phyloP scores from a whole-genome alignment of 1,140 invertebrate species.

The Branchinecta lindahli region DNA sequence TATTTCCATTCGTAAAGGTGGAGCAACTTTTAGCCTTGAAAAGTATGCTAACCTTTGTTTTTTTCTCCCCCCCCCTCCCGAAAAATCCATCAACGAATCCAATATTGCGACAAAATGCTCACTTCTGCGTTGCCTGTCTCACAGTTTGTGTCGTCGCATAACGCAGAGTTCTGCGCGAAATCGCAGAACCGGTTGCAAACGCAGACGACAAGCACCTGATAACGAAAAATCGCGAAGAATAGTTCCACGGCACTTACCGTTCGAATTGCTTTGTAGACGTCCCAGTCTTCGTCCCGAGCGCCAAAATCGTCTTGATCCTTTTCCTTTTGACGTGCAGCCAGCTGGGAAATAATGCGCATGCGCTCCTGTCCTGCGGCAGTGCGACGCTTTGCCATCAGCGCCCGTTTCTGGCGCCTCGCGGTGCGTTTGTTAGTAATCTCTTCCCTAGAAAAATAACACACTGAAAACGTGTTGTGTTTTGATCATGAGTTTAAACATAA shows the following conservation, averaged over 20 bases:
- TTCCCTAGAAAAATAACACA: slow-evolving; percentile 32
- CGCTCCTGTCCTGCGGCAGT: slow-evolving; percentile 78
- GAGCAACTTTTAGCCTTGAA: too few species aligned
- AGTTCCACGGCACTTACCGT: slow-evolving; percentile 37
- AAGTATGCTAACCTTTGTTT: too few species aligned
- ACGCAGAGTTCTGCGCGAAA: too few species aligned
- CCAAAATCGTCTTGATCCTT: slow-evolving; percentile 83
- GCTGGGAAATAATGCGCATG: slow-evolving; percentile 79
- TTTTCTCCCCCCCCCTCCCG: too few species aligned
- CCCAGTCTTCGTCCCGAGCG: slow-evolving; percentile 83
- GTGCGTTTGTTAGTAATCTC: slow-evolving; percentile 48
- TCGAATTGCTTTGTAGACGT: slow-evolving; percentile 82
- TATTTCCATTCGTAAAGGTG: too few species aligned
- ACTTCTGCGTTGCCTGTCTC: too few species aligned
- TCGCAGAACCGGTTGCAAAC: too few species aligned
- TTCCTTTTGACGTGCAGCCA: slow-evolving; percentile 47
- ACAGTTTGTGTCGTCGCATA: too few species aligned
- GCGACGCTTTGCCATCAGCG: slow-evolving; percentile 71
- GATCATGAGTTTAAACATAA: slow-evolving; percentile 9
- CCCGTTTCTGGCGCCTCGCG: slow-evolving; percentile 54
- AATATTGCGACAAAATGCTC: too few species aligned
- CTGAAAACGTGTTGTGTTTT: slow-evolving; percentile 10
- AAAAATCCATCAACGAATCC: too few species aligned
- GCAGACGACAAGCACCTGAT: too few species aligned
- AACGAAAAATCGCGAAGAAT: too few species aligned